Conservation (phyloP, 2,113 vertebrate species). For the Arenaria interpres region DNA sequence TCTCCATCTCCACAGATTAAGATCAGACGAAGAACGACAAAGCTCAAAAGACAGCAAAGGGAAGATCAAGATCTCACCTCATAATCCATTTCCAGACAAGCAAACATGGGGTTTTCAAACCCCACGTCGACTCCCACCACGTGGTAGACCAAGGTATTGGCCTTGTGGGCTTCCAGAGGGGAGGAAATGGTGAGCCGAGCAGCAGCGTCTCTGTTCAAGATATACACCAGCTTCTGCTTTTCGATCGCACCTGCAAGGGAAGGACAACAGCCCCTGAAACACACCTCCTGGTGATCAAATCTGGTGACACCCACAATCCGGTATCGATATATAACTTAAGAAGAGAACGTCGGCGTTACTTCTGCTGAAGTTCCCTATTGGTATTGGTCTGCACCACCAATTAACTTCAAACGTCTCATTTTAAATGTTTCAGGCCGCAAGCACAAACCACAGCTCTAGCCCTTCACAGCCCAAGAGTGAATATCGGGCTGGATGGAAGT, state of each 20-base stretch:
- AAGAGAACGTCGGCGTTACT: accelerated
- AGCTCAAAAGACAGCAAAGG: not conserved
- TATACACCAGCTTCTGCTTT: slow-evolving; percentile 98
- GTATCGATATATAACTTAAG: accelerated
- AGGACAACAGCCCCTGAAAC: not conserved
- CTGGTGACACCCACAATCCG: not conserved
- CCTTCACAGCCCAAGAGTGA: not conserved
- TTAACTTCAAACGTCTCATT: accelerated
- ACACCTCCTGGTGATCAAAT: not conserved
- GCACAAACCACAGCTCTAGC: not conserved
- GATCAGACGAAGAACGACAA: not conserved
- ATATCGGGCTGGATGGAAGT: not conserved
- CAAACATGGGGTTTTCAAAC: slow-evolving; percentile 99
- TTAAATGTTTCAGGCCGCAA: not conserved
- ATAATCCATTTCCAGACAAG: slow-evolving; percentile 99
- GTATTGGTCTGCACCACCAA: not conserved
- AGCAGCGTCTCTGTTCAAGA: slow-evolving; percentile 96
- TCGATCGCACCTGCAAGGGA: slow-evolving; percentile 88
- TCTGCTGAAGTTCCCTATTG: not conserved
- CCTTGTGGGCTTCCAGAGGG: slow-evolving; percentile 96
- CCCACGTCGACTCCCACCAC: slow-evolving; percentile 98
- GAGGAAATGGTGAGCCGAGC: slow-evolving; percentile 97
- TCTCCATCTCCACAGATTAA: not conserved
- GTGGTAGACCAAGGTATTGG: slow-evolving; percentile 97
- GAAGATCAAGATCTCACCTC: slow-evolving; percentile 78